Conservation (phyloP, 2,888 invertebrate species). For the Nephrotoma appendiculata region DNA sequence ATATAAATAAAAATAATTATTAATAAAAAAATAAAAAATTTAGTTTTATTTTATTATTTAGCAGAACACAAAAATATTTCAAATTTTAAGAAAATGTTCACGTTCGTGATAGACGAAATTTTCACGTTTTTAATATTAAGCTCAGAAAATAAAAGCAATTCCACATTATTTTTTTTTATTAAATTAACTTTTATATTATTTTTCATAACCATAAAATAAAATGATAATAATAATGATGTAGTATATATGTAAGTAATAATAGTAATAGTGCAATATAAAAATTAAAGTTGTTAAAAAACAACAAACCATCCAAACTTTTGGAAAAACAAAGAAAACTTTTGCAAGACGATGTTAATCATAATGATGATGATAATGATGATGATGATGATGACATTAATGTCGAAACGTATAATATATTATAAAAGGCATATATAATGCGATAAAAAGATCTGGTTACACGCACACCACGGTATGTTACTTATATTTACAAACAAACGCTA, state of each 20-base stretch:
- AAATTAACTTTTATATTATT: not conserved
- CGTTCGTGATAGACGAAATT: not conserved
- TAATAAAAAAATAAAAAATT: not conserved
- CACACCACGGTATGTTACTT: not conserved
- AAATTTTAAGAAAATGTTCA: not conserved
- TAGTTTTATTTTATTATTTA: not conserved
- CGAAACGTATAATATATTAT: not conserved
- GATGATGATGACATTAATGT: not conserved
- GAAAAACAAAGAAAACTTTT: not conserved
- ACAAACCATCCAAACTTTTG: not conserved
- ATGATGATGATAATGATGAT: too few relatives aligned
- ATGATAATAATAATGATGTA: not conserved
- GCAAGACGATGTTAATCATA: not conserved
- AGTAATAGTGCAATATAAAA: not conserved
- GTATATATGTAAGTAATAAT: not conserved
- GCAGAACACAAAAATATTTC: not conserved
- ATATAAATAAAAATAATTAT: not conserved
- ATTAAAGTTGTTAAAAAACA: not conserved
- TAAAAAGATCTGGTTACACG: not conserved
- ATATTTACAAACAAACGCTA: not conserved
- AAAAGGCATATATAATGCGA: not conserved
- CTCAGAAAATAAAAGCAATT: not conserved
- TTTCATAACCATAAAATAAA: not conserved
- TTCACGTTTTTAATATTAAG: not conserved
- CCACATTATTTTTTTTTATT: not conserved